These are phyloP conservation scores for Dipus sagitta DNA, from an alignment of 2,797 vertebrate species.

Conservation along the genomic window DNA sequence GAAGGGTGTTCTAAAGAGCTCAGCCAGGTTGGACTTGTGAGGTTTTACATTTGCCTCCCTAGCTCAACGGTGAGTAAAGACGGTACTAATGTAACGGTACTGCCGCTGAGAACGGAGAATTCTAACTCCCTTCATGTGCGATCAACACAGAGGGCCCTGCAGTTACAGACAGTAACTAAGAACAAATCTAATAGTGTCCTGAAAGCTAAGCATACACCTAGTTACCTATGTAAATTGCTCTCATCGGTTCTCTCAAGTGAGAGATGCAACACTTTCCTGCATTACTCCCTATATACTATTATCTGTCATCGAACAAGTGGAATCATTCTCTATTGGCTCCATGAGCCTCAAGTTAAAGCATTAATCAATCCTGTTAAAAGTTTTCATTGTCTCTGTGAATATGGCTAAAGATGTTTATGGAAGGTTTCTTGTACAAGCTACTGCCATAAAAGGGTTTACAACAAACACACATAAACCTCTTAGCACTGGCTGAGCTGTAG, in stretches of 20 bases:
- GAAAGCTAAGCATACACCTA: background rate
- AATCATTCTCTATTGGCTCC: conserved; percentile 21
- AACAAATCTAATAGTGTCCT: background rate
- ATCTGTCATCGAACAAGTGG: conserved; percentile 29
- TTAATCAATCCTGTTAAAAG: conserved; percentile 17
- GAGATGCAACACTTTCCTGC: conserved; percentile 44
- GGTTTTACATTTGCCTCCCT: conserved; percentile 9
- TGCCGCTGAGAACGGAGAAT: conserved; percentile 26
- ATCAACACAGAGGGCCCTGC: background rate
- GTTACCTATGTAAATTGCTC: background rate
- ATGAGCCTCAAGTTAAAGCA: conserved; percentile 32
- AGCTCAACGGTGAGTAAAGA: conserved; percentile 32
- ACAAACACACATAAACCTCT: background rate
- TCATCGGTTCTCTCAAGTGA: conserved; percentile 33
- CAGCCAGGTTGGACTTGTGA: conserved; percentile 37
- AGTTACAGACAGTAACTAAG: background rate
- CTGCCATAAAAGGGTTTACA: background rate
- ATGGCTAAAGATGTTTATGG: background rate
- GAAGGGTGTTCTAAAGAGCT: background rate
- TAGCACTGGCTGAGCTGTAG: background rate
- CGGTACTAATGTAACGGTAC: conserved; percentile 10
- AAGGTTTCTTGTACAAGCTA: conserved; percentile 32
- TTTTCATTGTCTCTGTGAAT: conserved; percentile 33
- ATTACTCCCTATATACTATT: conserved; percentile 34
- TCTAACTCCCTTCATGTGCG: background rate